Evolutionary conservation across 2,797 vertebrate genomes (phyloP).

Genomic region (Tympanoctomys barrerae): DNA sequence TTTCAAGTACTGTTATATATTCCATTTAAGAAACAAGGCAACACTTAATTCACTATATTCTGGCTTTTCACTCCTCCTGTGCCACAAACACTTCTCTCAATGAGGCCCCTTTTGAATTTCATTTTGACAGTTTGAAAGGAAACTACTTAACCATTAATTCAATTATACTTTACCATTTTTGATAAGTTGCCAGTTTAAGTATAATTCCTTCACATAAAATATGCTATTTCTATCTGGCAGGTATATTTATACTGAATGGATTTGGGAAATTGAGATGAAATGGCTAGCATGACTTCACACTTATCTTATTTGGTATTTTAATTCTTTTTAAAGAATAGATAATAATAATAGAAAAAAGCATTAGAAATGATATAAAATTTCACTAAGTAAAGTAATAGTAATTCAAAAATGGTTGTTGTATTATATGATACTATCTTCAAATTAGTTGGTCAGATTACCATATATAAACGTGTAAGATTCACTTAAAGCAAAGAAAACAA

Average conservation of each 20-base stretch:
- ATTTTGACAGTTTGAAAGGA: not conserved
- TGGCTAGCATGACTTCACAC: not conserved
- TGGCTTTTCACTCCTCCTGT: not conserved
- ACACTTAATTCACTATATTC: conserved; percentile 56
- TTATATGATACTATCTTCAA: too few species aligned
- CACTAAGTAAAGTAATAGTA: too few species aligned
- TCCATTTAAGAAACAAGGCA: conserved; percentile 21
- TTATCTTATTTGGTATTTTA: not conserved
- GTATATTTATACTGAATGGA: not conserved
- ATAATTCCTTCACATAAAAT: not conserved
- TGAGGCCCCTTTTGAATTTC: not conserved
- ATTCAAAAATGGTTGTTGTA: too few species aligned
- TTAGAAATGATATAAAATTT: too few species aligned
- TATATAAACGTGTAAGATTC: too few species aligned
- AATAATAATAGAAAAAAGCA: too few species aligned
- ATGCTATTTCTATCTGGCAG: not conserved
- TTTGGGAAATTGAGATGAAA: conserved; percentile 17
- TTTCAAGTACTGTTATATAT: conserved; percentile 20
- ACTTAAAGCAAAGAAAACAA: too few species aligned
- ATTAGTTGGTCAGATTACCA: too few species aligned
- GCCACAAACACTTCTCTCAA: not conserved
- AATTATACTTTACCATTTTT: not conserved
- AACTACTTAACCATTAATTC: not conserved
- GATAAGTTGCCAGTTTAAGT: not conserved
- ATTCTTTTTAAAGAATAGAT: not conserved